phyloP scores from a whole-genome alignment of 2,888 invertebrate species.

The Sphaerophoria taeniata region DNA sequence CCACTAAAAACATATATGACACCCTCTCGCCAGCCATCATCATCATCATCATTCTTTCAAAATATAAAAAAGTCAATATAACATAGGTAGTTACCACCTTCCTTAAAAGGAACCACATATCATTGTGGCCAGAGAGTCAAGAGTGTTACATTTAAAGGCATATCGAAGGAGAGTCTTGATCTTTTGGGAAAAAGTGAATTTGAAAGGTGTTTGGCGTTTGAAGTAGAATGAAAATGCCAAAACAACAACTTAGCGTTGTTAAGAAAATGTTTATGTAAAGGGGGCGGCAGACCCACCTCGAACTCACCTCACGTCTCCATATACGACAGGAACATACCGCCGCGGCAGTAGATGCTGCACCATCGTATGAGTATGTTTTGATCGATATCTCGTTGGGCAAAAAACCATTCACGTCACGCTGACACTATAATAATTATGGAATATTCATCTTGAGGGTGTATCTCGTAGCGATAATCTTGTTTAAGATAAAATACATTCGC shows the following conservation, averaged over 20 bases:
- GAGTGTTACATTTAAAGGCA: conserved; percentile 41
- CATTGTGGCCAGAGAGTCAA: conserved; percentile 2
- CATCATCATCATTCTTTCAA: neutral
- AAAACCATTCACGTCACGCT: conserved; percentile 63
- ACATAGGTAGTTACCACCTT: conserved; percentile 47
- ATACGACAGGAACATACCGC: neutral
- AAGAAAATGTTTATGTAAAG: conserved; percentile 38
- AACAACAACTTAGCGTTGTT: conserved; percentile 6
- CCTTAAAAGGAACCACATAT: conserved; percentile 63
- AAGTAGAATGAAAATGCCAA: conserved; percentile 45
- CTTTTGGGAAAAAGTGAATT: conserved; percentile 56
- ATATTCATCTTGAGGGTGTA: conserved; percentile 73
- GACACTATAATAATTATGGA: conserved; percentile 69
- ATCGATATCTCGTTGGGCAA: conserved; percentile 59
- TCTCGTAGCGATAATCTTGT: conserved; percentile 62
- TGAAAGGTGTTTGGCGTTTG: conserved; percentile 67
- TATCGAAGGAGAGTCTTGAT: conserved; percentile 27
- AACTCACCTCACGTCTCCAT: conserved; percentile 16
- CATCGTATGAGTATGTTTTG: conserved; percentile 36
- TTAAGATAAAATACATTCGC: conserved; percentile 38
- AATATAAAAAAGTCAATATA: neutral
- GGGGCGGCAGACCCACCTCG: conserved; percentile 47
- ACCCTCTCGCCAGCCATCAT: neutral
- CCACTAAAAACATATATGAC: conserved; percentile 36
- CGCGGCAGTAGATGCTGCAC: neutral